Evolutionary conservation across 2,113 vertebrate genomes (phyloP).

Genomic region (Neomonachus schauinslandi): DNA sequence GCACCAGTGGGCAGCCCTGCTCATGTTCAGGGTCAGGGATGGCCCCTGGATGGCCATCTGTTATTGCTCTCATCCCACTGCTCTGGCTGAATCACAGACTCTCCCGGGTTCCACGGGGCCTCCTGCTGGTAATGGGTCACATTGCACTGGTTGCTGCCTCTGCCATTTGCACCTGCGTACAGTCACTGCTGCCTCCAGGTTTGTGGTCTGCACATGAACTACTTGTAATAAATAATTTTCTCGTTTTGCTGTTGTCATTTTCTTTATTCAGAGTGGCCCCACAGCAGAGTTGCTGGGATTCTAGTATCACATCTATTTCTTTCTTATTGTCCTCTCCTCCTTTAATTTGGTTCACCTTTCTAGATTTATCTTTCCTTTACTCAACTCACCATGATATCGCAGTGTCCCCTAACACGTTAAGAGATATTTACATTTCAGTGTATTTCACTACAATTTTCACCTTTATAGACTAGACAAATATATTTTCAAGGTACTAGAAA

Average conservation of each 20-base stretch:
- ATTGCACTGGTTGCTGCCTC: background rate
- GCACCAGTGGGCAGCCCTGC: background rate
- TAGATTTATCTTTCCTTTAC: background rate
- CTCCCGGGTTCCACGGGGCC: accelerated
- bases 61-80: background rate
- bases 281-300: background rate
- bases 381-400: background rate
- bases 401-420: background rate
- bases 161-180: background rate
- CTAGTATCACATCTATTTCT: background rate
- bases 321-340: background rate
- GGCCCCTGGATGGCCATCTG: too few species aligned
- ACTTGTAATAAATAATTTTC: background rate
- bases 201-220: background rate
- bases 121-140: background rate
- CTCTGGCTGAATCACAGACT: background rate
- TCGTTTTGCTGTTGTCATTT: background rate
- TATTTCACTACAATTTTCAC: background rate
- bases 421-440: slow-evolving; percentile 30
- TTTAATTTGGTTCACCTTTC: background rate
- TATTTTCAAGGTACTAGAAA: background rate
- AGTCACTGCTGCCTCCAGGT: background rate
- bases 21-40: background rate
- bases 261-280: background rate
- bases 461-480: background rate